phyloP scores from a whole-genome alignment of 2,797 vertebrate species.

The Mormyrus hasselquistii region DNA sequence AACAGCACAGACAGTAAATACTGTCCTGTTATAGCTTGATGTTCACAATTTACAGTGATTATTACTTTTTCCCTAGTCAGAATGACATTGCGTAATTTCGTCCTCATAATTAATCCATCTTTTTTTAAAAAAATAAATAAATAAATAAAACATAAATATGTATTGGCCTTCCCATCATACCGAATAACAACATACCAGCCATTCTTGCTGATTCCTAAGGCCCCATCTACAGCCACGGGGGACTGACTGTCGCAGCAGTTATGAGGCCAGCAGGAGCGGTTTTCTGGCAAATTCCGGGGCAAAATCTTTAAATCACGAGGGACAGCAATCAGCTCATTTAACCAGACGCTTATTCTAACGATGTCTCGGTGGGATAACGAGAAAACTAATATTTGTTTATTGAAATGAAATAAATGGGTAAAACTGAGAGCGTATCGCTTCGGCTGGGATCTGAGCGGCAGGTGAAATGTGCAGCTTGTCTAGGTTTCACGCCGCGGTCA shows the following conservation, averaged over 20 bases:
- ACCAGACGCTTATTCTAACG: not conserved
- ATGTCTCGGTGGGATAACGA: not conserved
- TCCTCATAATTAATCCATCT: not conserved
- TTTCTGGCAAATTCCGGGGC: not conserved
- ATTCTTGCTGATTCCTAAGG: not conserved
- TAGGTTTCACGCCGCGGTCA: not conserved
- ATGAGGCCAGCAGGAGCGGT: not conserved
- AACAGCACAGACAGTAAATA: not conserved
- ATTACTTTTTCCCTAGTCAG: not conserved
- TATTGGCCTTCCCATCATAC: not conserved
- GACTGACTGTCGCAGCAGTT: not conserved
- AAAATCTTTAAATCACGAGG: not conserved
- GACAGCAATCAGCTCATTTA: not conserved
- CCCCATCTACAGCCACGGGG: not conserved
- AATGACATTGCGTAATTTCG: not conserved
- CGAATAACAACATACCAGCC: not conserved
- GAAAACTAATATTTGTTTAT: not conserved
- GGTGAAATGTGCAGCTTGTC: not conserved
- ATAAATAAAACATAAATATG: not conserved
- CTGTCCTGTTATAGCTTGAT: not conserved
- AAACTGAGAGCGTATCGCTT: not conserved
- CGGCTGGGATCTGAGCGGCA: not conserved
- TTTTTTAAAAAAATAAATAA: not conserved
- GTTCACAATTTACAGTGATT: not conserved
- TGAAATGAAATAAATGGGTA: not conserved